These are phyloP conservation scores for Porites rus DNA, from an alignment of 92 coral and sea anemone genomes.

Conservation along the genomic window DNA sequence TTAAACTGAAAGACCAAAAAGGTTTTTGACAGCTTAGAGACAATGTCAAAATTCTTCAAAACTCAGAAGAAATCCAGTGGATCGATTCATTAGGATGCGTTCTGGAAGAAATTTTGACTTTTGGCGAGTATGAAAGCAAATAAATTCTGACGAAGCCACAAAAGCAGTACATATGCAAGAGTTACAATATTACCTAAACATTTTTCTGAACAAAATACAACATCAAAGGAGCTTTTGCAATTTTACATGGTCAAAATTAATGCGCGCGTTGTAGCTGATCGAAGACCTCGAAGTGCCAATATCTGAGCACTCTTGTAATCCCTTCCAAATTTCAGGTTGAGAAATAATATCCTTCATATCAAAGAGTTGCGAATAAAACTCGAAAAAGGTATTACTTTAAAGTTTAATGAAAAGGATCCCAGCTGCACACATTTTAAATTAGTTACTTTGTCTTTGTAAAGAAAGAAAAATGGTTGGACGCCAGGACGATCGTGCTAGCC, in stretches of 20 bases:
- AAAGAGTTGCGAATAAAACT: constrained; percentile 32
- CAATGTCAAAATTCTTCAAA: constrained; percentile 33
- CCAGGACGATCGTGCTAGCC: constrained; percentile 15
- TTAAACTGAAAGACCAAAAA: constrained; percentile 26
- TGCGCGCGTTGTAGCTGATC: too few relatives aligned
- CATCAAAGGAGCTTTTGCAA: neutral
- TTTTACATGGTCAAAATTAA: neutral
- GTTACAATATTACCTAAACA: neutral
- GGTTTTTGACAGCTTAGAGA: constrained; percentile 30
- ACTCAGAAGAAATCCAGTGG: constrained; percentile 15
- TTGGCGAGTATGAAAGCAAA: neutral
- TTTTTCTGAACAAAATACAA: neutral
- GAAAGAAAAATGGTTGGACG: constrained; percentile 15
- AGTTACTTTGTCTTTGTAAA: constrained; percentile 47
- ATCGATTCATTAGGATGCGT: constrained; percentile 22
- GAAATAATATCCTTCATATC: constrained; percentile 27
- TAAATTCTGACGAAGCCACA: neutral
- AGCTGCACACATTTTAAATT: constrained; percentile 67
- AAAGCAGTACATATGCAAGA: neutral
- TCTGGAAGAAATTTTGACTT: neutral
- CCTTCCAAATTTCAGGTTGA: constrained; percentile 17
- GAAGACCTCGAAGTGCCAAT: neutral
- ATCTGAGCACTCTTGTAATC: neutral
- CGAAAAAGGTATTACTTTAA: constrained; percentile 59
- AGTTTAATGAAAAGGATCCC: constrained; percentile 70